Evolutionary conservation across 1,140 invertebrate genomes (phyloP).

Genomic region (Meloidogyne floridensis): DNA sequence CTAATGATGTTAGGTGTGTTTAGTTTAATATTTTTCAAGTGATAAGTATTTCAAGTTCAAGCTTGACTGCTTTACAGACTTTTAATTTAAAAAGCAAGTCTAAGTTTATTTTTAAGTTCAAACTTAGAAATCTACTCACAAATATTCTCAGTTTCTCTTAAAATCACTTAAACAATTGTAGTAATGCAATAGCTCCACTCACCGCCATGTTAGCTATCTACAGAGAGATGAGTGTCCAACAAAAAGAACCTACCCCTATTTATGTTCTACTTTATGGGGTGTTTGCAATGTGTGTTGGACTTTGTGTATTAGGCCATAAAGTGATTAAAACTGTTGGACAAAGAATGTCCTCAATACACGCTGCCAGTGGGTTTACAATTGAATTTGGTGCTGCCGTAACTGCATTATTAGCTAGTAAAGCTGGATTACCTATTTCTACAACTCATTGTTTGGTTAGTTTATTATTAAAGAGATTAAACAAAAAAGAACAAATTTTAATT

Average conservation of each 20-base stretch:
- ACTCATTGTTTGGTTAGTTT: slow-evolving; percentile 91
- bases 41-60: no score
- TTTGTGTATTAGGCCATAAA: slow-evolving; percentile 87
- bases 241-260: slow-evolving; percentile 43
- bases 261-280: slow-evolving; percentile 81
- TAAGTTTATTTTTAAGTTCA: no score
- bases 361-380: slow-evolving; percentile 71
- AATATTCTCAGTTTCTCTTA: no score
- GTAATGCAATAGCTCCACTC: slow-evolving; percentile 93
- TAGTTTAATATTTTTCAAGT: no score
- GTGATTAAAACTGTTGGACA: slow-evolving; percentile 95
- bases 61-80: no score
- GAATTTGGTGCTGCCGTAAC: slow-evolving; percentile 70
- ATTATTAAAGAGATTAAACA: background rate
- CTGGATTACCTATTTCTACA: slow-evolving; percentile 91
- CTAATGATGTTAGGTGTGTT: slow-evolving; percentile 20
- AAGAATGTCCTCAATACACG: slow-evolving; percentile 91
- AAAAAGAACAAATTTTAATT: background rate
- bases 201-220: slow-evolving; percentile 86
- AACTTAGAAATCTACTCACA: no score
- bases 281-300: slow-evolving; percentile 87
- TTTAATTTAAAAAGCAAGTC: no score
- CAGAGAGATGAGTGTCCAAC: slow-evolving; percentile 56
- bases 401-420: slow-evolving; percentile 89
- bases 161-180: slow-evolving; percentile 57